phyloP scores from a whole-genome alignment of 2,888 invertebrate species.

The Bimastos eiseni region DNA sequence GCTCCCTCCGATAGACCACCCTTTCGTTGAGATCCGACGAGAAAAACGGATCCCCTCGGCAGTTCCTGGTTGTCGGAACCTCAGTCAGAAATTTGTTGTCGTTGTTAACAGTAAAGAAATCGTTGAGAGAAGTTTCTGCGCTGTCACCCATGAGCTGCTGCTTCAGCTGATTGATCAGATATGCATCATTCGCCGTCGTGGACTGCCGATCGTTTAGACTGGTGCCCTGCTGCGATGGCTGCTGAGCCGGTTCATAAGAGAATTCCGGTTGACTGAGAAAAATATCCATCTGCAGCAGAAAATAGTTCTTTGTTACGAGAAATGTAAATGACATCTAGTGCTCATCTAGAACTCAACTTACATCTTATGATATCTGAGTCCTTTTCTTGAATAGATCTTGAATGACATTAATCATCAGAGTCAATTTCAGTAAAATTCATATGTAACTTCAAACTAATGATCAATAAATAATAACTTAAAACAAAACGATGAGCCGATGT shows the following conservation, averaged over 20 bases:
- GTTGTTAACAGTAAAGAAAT: background rate
- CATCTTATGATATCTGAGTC: background rate
- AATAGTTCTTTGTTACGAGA: background rate
- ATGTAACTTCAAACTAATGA: background rate
- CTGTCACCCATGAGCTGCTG: slow-evolving; percentile 14
- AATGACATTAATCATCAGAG: background rate
- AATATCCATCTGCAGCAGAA: background rate
- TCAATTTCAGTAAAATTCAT: background rate
- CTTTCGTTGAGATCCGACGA: background rate
- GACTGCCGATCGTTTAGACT: background rate
- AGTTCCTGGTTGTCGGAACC: background rate
- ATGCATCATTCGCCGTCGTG: background rate
- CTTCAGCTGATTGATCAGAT: background rate
- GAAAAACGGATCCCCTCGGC: background rate
- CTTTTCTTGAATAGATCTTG: background rate
- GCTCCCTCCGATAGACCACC: background rate
- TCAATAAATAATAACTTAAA: background rate
- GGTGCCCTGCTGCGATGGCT: background rate
- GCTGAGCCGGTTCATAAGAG: background rate
- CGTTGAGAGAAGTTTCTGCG: background rate
- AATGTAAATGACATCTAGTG: background rate
- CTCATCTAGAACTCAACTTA: background rate
- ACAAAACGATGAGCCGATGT: background rate
- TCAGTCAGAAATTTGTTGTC: background rate
- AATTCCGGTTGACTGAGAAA: background rate